Conservation (phyloP, 30 jellyfish, hydroid and myxozoan genomes). For the Cassiopea xamachana region DNA sequence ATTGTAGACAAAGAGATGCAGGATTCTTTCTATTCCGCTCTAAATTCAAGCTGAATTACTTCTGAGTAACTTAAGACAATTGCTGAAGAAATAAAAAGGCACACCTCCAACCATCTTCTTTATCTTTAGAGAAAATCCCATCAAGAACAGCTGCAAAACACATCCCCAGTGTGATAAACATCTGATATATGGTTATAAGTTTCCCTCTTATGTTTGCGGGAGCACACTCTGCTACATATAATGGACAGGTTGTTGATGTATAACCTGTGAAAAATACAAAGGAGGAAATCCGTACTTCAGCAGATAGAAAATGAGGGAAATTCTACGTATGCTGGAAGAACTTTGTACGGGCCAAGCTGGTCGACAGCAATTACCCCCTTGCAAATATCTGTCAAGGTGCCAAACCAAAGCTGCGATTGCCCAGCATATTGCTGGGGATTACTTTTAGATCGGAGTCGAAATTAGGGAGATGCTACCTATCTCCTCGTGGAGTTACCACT, state of each 20-base stretch:
- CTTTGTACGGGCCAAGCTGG: not conserved
- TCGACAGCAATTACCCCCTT: no score
- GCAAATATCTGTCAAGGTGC: no score
- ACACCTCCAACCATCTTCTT: constrained; percentile 91
- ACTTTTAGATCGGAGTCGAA: no score
- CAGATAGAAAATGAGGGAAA: not conserved
- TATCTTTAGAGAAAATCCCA: constrained; percentile 71
- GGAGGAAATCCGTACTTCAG: not conserved
- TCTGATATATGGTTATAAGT: constrained; percentile 81
- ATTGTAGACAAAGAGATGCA: no score
- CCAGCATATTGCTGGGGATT: no score
- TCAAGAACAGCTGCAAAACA: constrained; percentile 84
- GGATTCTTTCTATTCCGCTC: not conserved
- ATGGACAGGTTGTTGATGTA: constrained; percentile 90
- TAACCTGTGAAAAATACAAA: constrained; percentile 58
- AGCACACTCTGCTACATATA: constrained; percentile 95
- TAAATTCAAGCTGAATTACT: not conserved
- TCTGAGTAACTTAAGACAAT: not conserved
- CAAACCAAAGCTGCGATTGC: no score
- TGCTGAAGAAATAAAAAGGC: not conserved
- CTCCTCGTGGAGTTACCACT: no score
- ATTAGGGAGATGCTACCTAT: no score
- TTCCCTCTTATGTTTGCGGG: constrained; percentile 88
- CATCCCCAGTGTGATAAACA: constrained; percentile 94
- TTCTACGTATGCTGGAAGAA: not conserved